These are phyloP conservation scores for Phlogophora meticulosa DNA, from an alignment of 2,888 invertebrate species.

Conservation along the genomic window DNA sequence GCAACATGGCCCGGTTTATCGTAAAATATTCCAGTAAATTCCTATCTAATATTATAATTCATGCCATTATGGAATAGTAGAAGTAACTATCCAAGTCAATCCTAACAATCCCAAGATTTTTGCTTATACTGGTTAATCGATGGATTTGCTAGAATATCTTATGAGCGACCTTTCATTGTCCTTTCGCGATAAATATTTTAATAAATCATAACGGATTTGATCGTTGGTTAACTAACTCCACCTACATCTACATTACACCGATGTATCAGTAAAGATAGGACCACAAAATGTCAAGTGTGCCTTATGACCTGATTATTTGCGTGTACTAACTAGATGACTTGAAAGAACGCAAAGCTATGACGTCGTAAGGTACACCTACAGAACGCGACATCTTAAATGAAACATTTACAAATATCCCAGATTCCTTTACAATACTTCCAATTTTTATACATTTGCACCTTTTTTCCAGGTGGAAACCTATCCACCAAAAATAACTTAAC, in stretches of 20 bases:
- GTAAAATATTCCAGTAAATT: constrained; percentile 13
- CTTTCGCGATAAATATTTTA: constrained; percentile 15
- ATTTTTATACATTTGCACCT: constrained; percentile 45
- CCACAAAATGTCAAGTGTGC: constrained; percentile 6
- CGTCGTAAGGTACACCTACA: constrained; percentile 1
- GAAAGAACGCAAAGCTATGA: not conserved
- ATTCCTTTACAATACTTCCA: constrained; percentile 41
- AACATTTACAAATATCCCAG: constrained; percentile 37
- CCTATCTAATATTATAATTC: not conserved
- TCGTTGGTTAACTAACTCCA: constrained; percentile 20
- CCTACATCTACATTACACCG: constrained; percentile 17
- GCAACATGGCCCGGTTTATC: not conserved
- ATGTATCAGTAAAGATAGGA: constrained; percentile 18
- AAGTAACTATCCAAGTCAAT: not conserved
- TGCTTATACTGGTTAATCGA: not conserved
- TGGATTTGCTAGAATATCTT: constrained; percentile 22
- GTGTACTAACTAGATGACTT: not conserved
- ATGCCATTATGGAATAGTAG: not conserved
- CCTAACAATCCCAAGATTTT: not conserved
- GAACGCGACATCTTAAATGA: constrained; percentile 18
- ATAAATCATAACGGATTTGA: constrained; percentile 21
- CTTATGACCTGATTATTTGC: not conserved
- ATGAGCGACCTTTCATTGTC: constrained; percentile 10
- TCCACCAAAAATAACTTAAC: constrained; percentile 45
- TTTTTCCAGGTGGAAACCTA: constrained; percentile 11